Base-by-base conservation (phyloP, 2,888 invertebrate species). In the Smittia aterrima region DNA sequence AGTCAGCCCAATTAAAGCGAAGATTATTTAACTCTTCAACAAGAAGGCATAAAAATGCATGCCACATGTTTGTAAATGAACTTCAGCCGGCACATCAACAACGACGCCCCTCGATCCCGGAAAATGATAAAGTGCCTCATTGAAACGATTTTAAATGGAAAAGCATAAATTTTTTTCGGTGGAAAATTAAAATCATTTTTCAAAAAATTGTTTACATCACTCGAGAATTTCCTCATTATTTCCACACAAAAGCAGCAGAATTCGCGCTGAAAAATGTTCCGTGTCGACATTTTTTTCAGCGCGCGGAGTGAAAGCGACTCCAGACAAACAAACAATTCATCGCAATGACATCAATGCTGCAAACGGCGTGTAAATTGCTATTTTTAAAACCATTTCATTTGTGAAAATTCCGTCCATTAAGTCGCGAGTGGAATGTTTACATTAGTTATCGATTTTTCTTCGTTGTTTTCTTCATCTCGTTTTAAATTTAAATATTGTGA, bases 71-170 rank as follows among this genome's bases (percentile, higher is more conserved):
- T 58, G 58, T 58, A 58, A 20, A 58, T 58, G 20, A 64, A 58
- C n/a, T 58, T 58, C 58, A 58, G 38, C 38, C 47, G 3, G 11
- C 47, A 7, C 16, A 7, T 16, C 47, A 7, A 7, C 47, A 9
- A n/a, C 47, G n/a, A 64, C 27, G 25, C 27, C 27, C 25, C 18
- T 18, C 25, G 16, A 11, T 64, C n/a, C 7, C 27, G 11, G 25
- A 11, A 53, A 32, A 70, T 70, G 70, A 70, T 70, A 53, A 70
- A 70, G 54, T 70, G 27, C 18, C 70, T 70, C 70, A 54, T 70
- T 70, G 70, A 70, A 41, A 70, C 53, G 27, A 47, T 70, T 70
- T 70, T 54, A 70, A 70, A 54, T 70, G 70, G 54, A 70, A 70
- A 13, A 47, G 18, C 25, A 64, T 27, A 58, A 18, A 58, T 58